These are phyloP conservation scores for Phaedon cochleariae DNA, from an alignment of 2,888 invertebrate species.

Conservation along the genomic window DNA sequence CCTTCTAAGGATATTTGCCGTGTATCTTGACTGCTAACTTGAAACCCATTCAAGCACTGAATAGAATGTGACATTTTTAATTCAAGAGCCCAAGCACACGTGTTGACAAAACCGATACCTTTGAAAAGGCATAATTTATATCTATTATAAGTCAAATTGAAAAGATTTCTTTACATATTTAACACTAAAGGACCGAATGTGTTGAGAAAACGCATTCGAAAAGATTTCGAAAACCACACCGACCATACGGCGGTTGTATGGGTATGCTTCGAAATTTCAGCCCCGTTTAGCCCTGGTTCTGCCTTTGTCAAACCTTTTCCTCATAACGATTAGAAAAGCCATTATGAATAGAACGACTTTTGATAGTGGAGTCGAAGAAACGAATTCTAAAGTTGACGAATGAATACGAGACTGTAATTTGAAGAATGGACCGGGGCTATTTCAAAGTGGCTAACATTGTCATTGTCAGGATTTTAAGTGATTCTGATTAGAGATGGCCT, in stretches of 20 bases:
- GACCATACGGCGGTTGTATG: constrained; percentile 46
- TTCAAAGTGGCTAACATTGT: background rate
- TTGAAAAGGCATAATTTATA: constrained; percentile 58
- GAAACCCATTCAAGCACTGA: constrained; percentile 34
- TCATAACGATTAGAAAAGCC: constrained; percentile 29
- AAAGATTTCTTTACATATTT: constrained; percentile 45
- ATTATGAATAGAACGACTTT: constrained; percentile 33
- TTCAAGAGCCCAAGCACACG: constrained; percentile 50
- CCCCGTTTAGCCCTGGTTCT: constrained; percentile 51
- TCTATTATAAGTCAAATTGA: constrained; percentile 52
- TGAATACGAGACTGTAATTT: background rate
- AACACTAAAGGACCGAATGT: constrained; percentile 39
- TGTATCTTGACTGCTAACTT: constrained; percentile 36
- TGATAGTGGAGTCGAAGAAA: constrained; percentile 35
- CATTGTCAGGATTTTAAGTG: background rate
- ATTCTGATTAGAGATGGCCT: background rate
- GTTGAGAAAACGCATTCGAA: constrained; percentile 48
- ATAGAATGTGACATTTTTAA: constrained; percentile 35
- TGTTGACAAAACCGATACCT: constrained; percentile 58
- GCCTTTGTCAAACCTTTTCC: constrained; percentile 50
- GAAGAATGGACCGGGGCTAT: background rate
- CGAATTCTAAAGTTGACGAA: constrained; percentile 4
- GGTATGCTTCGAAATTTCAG: constrained; percentile 46
- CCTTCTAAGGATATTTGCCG: constrained; percentile 37
- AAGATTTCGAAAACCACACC: constrained; percentile 56